These are phyloP conservation scores for Drosophila mayaguana DNA, from an alignment of 2,888 invertebrate species.

Conservation along the genomic window DNA sequence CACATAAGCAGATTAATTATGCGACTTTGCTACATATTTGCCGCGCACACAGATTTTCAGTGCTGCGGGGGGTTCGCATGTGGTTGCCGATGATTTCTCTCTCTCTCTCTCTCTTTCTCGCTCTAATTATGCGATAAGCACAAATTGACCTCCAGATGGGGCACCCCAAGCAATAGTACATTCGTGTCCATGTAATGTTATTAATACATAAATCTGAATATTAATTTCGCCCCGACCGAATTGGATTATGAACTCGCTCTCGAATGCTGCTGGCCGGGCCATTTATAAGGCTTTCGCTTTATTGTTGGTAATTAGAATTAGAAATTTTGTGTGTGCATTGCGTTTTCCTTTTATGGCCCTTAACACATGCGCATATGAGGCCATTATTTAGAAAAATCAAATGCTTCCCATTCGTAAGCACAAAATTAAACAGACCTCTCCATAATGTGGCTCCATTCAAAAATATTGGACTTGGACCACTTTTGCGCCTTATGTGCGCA, in stretches of 20 bases:
- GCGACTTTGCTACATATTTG: slow-evolving; percentile 68
- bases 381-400: slow-evolving; percentile 52
- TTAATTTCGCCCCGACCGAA: slow-evolving; percentile 63
- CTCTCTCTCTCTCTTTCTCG: too few species aligned
- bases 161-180: slow-evolving; percentile 8
- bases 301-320: slow-evolving; percentile 78
- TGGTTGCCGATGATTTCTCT: slow-evolving; percentile 26
- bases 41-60: slow-evolving; percentile 58
- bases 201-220: slow-evolving; percentile 81
- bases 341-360: slow-evolving; percentile 47
- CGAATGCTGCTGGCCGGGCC: slow-evolving; percentile 24
- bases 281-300: slow-evolving; percentile 68
- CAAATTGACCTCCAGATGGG: slow-evolving; percentile 69
- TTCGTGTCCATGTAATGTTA: slow-evolving; percentile 59
- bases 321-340: slow-evolving; percentile 73
- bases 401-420: slow-evolving; percentile 56
- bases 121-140: slow-evolving; percentile 79
- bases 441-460: slow-evolving; percentile 16
- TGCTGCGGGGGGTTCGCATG: slow-evolving; percentile 46
- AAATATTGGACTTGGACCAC: slow-evolving; percentile 52
- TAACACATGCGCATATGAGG: slow-evolving; percentile 49
- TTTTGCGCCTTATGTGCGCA: slow-evolving; percentile 62
- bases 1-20: slow-evolving; percentile 80
- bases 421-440: slow-evolving; percentile 67
- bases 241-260: slow-evolving; percentile 71